Conservation (phyloP, 2,797 vertebrate species). For the Acanthurus tractus region DNA sequence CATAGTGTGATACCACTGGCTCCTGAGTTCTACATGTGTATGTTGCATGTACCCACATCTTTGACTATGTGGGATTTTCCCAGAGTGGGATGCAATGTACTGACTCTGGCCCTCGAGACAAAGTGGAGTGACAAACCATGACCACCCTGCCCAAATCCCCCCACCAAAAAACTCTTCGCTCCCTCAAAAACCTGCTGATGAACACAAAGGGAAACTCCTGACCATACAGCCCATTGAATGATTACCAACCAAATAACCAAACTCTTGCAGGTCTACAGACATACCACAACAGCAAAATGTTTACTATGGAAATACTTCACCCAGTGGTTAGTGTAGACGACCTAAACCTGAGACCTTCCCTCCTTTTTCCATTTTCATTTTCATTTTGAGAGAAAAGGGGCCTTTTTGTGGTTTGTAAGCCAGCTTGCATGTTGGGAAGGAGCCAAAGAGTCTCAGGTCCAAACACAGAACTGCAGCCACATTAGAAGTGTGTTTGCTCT, state of each 20-base stretch:
- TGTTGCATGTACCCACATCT: conserved; percentile 7
- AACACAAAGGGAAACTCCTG: conserved; percentile 76
- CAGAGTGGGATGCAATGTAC: conserved; percentile 30
- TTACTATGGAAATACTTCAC: conserved; percentile 44
- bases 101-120: conserved; percentile 38
- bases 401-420: conserved; percentile 58
- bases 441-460: conserved; percentile 35
- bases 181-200: conserved; percentile 37
- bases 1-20: neutral
- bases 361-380: conserved; percentile 22
- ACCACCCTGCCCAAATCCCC: conserved; percentile 35
- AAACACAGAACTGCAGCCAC: conserved; percentile 19
- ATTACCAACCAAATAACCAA: conserved; percentile 71
- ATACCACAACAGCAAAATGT: conserved; percentile 52
- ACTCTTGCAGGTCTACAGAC: conserved; percentile 37
- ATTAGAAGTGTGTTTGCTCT: neutral
- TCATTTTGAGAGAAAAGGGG: conserved; percentile 37
- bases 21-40: conserved; percentile 1
- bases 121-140: conserved; percentile 50
- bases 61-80: conserved; percentile 68
- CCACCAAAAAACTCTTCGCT: neutral
- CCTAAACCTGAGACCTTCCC: conserved; percentile 25
- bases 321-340: conserved; percentile 37
- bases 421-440: conserved; percentile 39
- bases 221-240: conserved; percentile 69